phyloP scores from a whole-genome alignment of 1,140 invertebrate species.

The Zophobas atratus region DNA sequence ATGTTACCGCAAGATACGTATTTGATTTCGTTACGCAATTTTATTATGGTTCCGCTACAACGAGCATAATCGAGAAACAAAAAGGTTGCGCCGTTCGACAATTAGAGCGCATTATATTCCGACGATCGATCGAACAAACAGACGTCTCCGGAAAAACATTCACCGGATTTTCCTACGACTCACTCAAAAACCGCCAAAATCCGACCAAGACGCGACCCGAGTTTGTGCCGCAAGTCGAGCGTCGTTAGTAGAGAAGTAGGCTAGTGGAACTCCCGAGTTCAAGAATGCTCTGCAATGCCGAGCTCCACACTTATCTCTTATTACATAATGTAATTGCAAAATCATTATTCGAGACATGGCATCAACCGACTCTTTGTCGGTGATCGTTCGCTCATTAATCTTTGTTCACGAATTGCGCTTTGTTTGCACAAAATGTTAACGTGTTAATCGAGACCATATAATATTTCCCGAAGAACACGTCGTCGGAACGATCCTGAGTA shows the following conservation, averaged over 20 bases:
- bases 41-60: slow-evolving; percentile 60
- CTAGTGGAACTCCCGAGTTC: slow-evolving; percentile 63
- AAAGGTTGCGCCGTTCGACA: slow-evolving; percentile 56
- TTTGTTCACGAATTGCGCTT: slow-evolving; percentile 23
- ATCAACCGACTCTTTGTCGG: slow-evolving; percentile 26
- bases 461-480: slow-evolving; percentile 45
- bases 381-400: slow-evolving; percentile 37
- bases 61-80: slow-evolving; percentile 54
- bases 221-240: neutral
- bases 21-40: slow-evolving; percentile 57
- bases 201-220: neutral
- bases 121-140: slow-evolving; percentile 32
- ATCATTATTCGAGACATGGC: slow-evolving; percentile 47
- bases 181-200: neutral
- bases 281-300: slow-evolving; percentile 59
- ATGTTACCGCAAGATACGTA: slow-evolving; percentile 45
- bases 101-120: slow-evolving; percentile 47
- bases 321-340: slow-evolving; percentile 61
- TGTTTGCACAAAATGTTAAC: slow-evolving; percentile 5
- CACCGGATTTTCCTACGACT: slow-evolving; percentile 44
- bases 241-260: slow-evolving; percentile 59
- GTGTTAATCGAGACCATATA: slow-evolving; percentile 49
- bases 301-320: slow-evolving; percentile 52
- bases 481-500: neutral
- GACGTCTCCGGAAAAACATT: slow-evolving; percentile 20